Evolutionary conservation across 2,888 invertebrate species (phyloP).

Genomic region (Mayetiola destructor): DNA sequence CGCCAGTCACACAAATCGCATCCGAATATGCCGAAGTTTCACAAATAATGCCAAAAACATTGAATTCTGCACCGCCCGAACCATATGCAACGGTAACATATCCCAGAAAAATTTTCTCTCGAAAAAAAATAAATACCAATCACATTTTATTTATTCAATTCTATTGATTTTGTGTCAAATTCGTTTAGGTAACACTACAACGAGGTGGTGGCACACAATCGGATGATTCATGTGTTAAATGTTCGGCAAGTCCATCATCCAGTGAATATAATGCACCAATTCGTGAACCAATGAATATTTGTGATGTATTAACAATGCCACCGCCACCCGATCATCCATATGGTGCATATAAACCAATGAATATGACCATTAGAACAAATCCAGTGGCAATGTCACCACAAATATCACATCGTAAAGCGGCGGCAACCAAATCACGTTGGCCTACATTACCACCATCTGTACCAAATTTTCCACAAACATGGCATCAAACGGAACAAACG

Average conservation of each 20-base stretch:
- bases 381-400: conserved; percentile 25
- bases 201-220: conserved; percentile 35
- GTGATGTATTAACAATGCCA: conserved; percentile 46
- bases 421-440: conserved; percentile 23
- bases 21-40: conserved; percentile 24
- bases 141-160: background rate
- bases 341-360: conserved; percentile 22
- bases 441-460: conserved; percentile 22
- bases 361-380: conserved; percentile 25
- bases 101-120: background rate
- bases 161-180: background rate
- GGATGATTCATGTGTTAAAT: conserved; percentile 42
- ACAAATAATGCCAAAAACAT: conserved; percentile 16
- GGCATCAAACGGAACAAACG: conserved; percentile 20
- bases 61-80: conserved; percentile 23
- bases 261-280: conserved; percentile 37
- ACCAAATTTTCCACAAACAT: conserved; percentile 25
- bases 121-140: background rate
- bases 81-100: conserved; percentile 23
- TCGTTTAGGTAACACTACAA: conserved; percentile 20
- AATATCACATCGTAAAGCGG: conserved; percentile 22
- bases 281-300: conserved; percentile 46
- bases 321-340: conserved; percentile 35
- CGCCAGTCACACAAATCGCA: conserved; percentile 18
- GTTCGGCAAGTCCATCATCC: conserved; percentile 39